These are phyloP conservation scores for Pygoscelis antarcticus DNA, from an alignment of 2,113 vertebrate species.

Conservation along the genomic window DNA sequence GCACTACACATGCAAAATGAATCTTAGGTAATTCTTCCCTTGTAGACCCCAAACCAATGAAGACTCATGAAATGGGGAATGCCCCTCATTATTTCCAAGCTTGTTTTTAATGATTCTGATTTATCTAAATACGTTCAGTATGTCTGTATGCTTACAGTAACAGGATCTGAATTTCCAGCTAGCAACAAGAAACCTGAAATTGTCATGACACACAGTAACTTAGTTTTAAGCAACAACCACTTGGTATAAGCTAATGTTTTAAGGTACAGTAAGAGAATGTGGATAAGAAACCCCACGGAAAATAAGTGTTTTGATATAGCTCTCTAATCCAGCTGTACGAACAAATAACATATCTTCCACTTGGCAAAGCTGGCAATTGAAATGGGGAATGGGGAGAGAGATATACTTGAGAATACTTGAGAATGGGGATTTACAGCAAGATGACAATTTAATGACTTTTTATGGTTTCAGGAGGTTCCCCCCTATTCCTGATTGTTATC, in stretches of 20 bases:
- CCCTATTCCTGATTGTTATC: not conserved
- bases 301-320: not conserved
- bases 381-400: not conserved
- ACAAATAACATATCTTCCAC: not conserved
- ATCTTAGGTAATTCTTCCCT: not conserved
- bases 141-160: not conserved
- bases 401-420: not conserved
- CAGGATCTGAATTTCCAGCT: not conserved
- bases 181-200: not conserved
- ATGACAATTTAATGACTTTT: not conserved
- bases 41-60: not conserved
- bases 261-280: not conserved
- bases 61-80: not conserved
- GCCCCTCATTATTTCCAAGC: not conserved
- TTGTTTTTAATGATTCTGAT: not conserved
- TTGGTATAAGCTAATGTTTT: not conserved
- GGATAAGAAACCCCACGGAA: not conserved
- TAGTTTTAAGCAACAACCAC: not conserved
- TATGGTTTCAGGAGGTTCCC: not conserved
- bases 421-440: not conserved
- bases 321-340: not conserved
- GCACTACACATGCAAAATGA: not conserved
- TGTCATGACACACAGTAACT: not conserved
- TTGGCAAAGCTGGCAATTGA: not conserved
- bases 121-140: not conserved